These are phyloP conservation scores for Syndactyla subalaris DNA, from an alignment of 2,797 vertebrate genomes.

Conservation along the genomic window DNA sequence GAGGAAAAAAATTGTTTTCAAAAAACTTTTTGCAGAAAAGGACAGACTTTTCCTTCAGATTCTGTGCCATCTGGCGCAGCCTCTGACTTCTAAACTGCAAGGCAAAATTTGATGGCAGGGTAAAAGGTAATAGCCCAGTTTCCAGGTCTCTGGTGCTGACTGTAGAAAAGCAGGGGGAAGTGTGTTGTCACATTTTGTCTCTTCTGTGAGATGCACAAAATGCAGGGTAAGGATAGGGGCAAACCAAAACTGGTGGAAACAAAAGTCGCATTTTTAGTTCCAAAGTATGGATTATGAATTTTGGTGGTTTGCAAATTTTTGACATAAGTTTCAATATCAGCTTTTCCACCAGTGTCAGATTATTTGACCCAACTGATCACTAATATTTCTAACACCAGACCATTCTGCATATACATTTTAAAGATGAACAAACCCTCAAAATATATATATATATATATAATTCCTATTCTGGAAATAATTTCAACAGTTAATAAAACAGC, in stretches of 20 bases:
- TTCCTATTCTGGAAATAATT: conserved; percentile 9
- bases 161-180: not conserved
- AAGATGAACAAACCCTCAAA: not conserved
- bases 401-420: not conserved
- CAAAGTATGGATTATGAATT: not conserved
- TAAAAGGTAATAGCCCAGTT: not conserved
- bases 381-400: not conserved
- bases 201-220: not conserved
- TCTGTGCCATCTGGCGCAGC: not conserved
- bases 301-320: not conserved
- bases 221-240: not conserved
- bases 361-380: not conserved
- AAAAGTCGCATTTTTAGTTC: not conserved
- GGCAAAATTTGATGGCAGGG: not conserved
- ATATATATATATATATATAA: not conserved
- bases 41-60: not conserved
- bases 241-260: not conserved
- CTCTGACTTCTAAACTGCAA: not conserved
- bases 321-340: not conserved
- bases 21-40: not conserved
- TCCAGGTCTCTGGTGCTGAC: not conserved
- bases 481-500: not conserved
- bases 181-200: not conserved
- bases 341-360: not conserved
- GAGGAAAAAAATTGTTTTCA: not conserved